Conservation (phyloP, 2,888 invertebrate species). For the Ferdinandea cuprea region DNA sequence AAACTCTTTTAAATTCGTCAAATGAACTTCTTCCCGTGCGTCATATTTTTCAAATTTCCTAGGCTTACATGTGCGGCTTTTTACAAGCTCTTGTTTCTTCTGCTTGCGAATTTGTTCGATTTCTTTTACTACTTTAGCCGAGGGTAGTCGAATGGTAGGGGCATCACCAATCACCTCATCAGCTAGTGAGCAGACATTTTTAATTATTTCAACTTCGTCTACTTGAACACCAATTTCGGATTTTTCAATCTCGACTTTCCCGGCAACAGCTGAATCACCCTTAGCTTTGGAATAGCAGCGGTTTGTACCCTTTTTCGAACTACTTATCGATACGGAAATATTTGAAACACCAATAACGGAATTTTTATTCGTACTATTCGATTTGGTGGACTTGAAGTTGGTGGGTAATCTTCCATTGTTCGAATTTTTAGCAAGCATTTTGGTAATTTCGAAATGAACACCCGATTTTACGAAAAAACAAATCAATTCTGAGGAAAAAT, state of each 20-base stretch:
- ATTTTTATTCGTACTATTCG: slow-evolving; percentile 4
- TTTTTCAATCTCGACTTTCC: neutral
- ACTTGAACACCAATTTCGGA: slow-evolving; percentile 44
- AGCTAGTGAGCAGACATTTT: neutral
- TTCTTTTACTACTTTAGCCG: slow-evolving; percentile 75
- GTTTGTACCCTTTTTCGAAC: slow-evolving; percentile 17
- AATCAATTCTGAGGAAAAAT: neutral
- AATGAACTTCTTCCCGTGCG: slow-evolving; percentile 78
- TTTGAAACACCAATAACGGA: slow-evolving; percentile 32
- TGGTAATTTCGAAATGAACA: neutral
- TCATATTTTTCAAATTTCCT: slow-evolving; percentile 78
- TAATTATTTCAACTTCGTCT: slow-evolving; percentile 33
- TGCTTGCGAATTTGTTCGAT: slow-evolving; percentile 76
- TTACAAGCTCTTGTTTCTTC: slow-evolving; percentile 63
- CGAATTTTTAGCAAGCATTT: neutral
- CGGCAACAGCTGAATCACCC: neutral
- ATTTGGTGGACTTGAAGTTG: neutral
- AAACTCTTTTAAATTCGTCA: slow-evolving; percentile 79
- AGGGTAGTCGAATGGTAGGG: slow-evolving; percentile 75
- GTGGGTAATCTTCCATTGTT: too few species aligned
- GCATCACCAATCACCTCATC: neutral
- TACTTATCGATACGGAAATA: slow-evolving; percentile 34
- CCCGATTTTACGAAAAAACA: too few species aligned
- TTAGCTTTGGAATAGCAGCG: neutral
- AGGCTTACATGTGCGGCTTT: slow-evolving; percentile 64